phyloP scores from a whole-genome alignment of 2,113 vertebrate species.

The Siniperca chuatsi region DNA sequence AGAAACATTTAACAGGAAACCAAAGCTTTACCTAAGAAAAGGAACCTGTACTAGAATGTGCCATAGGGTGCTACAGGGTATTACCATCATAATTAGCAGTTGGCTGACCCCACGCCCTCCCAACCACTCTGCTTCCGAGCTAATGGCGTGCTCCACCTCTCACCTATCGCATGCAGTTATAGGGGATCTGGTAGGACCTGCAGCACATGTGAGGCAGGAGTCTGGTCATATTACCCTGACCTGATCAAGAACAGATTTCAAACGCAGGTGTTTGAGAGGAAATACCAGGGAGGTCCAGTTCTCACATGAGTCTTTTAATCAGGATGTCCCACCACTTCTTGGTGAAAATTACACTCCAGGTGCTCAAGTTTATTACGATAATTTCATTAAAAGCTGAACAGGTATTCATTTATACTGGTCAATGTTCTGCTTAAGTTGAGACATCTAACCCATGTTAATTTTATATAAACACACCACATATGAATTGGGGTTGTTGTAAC shows the following conservation, averaged over 20 bases:
- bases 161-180: constrained; percentile 15
- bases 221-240: constrained; percentile 48
- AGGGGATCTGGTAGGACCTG: constrained; percentile 23
- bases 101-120: constrained; percentile 26
- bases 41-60: neutral
- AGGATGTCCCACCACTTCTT: constrained; percentile 10
- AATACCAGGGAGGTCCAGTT: constrained; percentile 46
- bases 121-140: constrained; percentile 8
- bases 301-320: constrained; percentile 22
- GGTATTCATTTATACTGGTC: constrained; percentile 2
- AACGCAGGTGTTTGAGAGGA: constrained; percentile 58
- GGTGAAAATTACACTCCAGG: constrained; percentile 18
- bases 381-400: constrained; percentile 24
- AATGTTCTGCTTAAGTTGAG: constrained; percentile 7
- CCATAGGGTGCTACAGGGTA: constrained; percentile 28
- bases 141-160: constrained; percentile 14
- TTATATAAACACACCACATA: neutral
- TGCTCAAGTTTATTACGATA: neutral
- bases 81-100: constrained; percentile 40
- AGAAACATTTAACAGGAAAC: constrained; percentile 40
- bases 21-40: constrained; percentile 19
- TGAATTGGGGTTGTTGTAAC: neutral
- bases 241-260: constrained; percentile 50
- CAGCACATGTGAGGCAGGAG: constrained; percentile 30
- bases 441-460: constrained; percentile 3